Conservation (phyloP, 2,888 invertebrate genomes). For the Gasteruption jaculator region DNA sequence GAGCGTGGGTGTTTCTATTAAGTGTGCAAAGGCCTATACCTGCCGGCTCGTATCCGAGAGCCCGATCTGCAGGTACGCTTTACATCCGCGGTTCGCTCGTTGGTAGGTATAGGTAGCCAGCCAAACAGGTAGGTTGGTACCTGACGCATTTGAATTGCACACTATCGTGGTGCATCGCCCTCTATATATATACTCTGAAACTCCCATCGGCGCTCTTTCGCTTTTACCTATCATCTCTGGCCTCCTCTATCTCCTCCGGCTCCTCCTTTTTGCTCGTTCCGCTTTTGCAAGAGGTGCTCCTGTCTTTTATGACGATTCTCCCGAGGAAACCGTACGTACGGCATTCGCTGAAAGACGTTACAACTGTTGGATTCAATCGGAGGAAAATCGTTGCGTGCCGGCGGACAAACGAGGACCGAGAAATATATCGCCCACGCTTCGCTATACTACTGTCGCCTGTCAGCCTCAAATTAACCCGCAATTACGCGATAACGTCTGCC, state of each 20-base stretch:
- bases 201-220: conserved; percentile 5
- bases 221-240: conserved; percentile 6
- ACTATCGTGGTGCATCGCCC: conserved; percentile 23
- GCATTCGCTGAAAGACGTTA: too few relatives aligned
- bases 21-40: conserved; percentile 22
- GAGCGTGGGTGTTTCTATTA: conserved; percentile 37
- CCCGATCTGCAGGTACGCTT: conserved; percentile 24
- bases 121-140: too few relatives aligned
- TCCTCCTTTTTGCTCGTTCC: too few relatives aligned
- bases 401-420: conserved; percentile 22
- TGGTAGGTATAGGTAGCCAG: too few relatives aligned
- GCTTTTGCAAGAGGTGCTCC: too few relatives aligned
- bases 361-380: too few relatives aligned
- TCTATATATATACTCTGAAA: conserved; percentile 8
- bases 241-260: conserved; percentile 4
- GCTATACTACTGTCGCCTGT: conserved; percentile 34
- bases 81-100: neutral
- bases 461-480: conserved; percentile 45
- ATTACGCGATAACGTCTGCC: conserved; percentile 42
- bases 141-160: conserved; percentile 13
- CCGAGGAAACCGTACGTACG: too few relatives aligned
- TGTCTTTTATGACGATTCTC: too few relatives aligned
- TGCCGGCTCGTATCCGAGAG: conserved; percentile 26
- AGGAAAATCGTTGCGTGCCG: conserved; percentile 22
- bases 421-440: conserved; percentile 39